These are phyloP conservation scores for Ostrea denselamellosa DNA, from an alignment of 1,140 invertebrate species.

Conservation along the genomic window DNA sequence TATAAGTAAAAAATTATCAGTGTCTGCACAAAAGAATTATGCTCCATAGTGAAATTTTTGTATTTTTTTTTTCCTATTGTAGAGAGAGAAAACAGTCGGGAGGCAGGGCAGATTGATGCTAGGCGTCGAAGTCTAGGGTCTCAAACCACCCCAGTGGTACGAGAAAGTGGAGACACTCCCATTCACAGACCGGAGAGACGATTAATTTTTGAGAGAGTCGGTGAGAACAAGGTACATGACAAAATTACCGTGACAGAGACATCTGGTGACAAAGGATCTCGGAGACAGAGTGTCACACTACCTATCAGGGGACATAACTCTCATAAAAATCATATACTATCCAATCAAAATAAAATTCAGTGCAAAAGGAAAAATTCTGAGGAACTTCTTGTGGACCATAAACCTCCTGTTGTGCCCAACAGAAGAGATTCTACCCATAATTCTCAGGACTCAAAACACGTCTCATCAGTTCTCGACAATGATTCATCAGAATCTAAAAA, in stretches of 20 bases:
- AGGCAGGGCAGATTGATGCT: neutral
- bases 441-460: neutral
- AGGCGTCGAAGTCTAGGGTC: constrained; percentile 1
- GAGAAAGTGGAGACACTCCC: neutral
- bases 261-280: neutral
- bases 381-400: constrained; percentile 6
- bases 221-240: neutral
- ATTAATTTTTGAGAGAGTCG: neutral
- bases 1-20: neutral
- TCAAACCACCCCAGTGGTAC: neutral
- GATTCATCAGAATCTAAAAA: neutral
- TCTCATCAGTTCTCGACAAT: neutral
- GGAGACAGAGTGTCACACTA: neutral
- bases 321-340: neutral
- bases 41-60: constrained; percentile 6
- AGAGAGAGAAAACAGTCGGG: constrained; percentile 22
- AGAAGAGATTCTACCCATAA: constrained; percentile 16
- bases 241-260: neutral
- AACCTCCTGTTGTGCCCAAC: neutral
- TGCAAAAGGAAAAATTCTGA: constrained; percentile 11
- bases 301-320: constrained; percentile 27
- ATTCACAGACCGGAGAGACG: neutral
- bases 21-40: neutral
- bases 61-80: neutral
- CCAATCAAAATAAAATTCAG: constrained; percentile 7